Conservation (phyloP, 2,888 invertebrate genomes). For the Dascillus cervinus region DNA sequence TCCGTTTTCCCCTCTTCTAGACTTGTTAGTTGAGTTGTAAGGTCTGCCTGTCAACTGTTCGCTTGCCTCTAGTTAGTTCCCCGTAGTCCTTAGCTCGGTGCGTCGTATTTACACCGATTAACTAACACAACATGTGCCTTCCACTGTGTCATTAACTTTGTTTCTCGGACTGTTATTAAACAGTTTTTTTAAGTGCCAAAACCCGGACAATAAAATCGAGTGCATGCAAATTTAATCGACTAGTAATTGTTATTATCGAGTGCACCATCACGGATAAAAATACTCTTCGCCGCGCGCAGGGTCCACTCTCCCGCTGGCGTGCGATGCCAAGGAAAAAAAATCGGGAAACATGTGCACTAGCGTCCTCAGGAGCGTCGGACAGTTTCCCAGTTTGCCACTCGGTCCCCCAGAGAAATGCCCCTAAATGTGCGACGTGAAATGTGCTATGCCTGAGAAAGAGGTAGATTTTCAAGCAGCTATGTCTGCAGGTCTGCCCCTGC, state of each 20-base stretch:
- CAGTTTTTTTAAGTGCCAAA: conserved; percentile 1
- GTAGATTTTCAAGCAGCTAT: conserved; percentile 39
- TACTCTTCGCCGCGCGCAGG: conserved; percentile 3
- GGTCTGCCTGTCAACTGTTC: conserved; percentile 42
- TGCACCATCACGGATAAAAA: conserved; percentile 4
- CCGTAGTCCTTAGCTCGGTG: conserved; percentile 24
- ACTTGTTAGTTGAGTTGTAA: conserved; percentile 45
- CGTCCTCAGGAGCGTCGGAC: no score
- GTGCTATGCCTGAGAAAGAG: conserved; percentile 41
- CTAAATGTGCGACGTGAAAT: conserved; percentile 22
- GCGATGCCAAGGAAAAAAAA: conserved; percentile 8
- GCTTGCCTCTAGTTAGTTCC: conserved; percentile 40
- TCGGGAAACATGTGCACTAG: conserved; percentile 8
- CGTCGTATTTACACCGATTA: conserved; percentile 23
- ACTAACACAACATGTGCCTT: conserved; percentile 29
- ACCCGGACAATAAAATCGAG: conserved; percentile 7
- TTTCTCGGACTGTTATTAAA: not conserved
- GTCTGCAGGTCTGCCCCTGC: conserved; percentile 40
- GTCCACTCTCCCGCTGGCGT: conserved; percentile 2
- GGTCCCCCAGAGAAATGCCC: no score
- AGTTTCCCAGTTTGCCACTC: no score
- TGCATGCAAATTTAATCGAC: conserved; percentile 6
- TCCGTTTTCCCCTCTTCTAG: conserved; percentile 33
- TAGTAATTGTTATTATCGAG: conserved; percentile 1
- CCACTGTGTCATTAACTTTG: conserved; percentile 1